phyloP scores from a whole-genome alignment of 2,797 vertebrate genomes.

The Clarias pachynema region DNA sequence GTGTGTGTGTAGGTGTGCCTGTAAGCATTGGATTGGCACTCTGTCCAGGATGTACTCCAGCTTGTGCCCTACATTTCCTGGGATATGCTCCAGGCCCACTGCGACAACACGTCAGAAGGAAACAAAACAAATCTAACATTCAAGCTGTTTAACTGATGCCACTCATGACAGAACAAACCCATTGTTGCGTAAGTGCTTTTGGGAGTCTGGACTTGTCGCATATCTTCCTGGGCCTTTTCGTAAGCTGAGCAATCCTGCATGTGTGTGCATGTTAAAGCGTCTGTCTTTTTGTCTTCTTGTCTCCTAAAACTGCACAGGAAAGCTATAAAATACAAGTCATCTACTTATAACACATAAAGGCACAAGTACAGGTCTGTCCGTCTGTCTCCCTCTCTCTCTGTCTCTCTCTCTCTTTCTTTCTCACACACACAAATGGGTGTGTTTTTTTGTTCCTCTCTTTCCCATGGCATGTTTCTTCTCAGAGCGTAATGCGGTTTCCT shows the following conservation, averaged over 20 bases:
- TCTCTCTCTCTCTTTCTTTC: background rate
- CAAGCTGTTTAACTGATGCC: background rate
- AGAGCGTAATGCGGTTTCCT: background rate
- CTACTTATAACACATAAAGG: background rate
- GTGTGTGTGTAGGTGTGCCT: too few relatives aligned
- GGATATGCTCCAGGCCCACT: too few relatives aligned
- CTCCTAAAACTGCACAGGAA: background rate
- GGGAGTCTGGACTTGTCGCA: constrained; percentile 41
- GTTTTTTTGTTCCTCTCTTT: background rate
- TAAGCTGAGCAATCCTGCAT: constrained; percentile 21
- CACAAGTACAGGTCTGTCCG: background rate
- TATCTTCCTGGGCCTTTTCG: constrained; percentile 30
- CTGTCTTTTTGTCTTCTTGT: background rate
- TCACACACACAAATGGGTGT: background rate
- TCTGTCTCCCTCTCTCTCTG: background rate
- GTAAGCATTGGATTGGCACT: too few relatives aligned
- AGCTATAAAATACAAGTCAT: background rate
- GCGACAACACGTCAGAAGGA: background rate
- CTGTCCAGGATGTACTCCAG: too few relatives aligned
- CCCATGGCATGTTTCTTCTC: constrained; percentile 9
- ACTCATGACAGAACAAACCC: background rate
- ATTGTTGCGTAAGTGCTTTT: background rate
- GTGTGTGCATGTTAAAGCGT: background rate
- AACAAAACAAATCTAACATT: background rate
- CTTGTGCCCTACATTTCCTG: too few relatives aligned